These are phyloP conservation scores for Vipera latastei DNA, from an alignment of 2,797 vertebrate species.

Conservation along the genomic window DNA sequence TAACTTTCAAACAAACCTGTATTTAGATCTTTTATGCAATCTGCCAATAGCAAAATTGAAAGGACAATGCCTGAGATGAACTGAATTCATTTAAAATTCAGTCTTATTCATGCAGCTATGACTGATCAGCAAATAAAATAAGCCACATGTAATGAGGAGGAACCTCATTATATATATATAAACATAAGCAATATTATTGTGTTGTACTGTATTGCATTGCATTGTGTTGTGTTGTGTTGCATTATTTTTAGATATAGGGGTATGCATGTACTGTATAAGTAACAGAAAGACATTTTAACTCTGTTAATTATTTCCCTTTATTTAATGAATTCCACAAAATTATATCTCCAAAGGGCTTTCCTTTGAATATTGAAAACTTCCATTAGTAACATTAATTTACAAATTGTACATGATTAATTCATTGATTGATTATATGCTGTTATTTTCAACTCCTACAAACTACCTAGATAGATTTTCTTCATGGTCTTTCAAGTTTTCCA, in stretches of 20 bases:
- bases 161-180: conserved; percentile 12
- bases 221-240: neutral
- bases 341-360: neutral
- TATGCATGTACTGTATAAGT: neutral
- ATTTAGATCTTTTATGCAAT: neutral
- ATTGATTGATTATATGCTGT: neutral
- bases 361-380: neutral
- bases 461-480: neutral
- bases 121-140: conserved; percentile 6
- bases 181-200: neutral
- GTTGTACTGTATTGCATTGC: too few relatives aligned
- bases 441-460: neutral
- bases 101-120: neutral
- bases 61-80: conserved; percentile 16
- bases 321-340: neutral
- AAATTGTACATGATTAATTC: neutral
- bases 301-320: neutral
- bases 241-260: neutral
- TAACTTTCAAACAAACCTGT: neutral
- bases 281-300: neutral
- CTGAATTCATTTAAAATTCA: conserved; percentile 16
- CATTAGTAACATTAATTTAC: neutral
- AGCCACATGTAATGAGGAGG: conserved; percentile 1
- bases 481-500: neutral
- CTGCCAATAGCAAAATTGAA: neutral